Evolutionary conservation across 2,113 vertebrate species (phyloP).

Genomic region (Nothocercus julius): DNA sequence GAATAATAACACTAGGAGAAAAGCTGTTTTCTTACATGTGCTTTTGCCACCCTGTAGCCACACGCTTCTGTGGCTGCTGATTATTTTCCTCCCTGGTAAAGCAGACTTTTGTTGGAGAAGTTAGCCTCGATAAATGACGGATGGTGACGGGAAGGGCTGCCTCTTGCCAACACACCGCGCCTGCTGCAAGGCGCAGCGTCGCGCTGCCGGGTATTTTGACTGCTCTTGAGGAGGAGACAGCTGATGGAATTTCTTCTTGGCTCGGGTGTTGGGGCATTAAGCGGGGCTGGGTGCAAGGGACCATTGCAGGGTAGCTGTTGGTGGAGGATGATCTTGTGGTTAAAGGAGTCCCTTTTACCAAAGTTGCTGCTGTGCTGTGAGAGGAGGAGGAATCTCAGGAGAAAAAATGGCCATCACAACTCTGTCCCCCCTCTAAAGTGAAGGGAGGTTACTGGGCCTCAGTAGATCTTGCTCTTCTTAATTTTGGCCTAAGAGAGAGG

Average conservation of each 20-base stretch:
- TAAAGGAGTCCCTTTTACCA: neutral
- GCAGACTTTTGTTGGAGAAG: conserved; percentile 28
- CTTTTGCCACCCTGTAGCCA: neutral
- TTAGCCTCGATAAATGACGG: conserved; percentile 23
- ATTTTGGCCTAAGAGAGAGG: neutral
- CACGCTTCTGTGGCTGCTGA: neutral
- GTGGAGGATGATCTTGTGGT: neutral
- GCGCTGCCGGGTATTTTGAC: neutral
- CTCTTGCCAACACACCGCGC: neutral
- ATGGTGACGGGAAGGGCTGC: neutral
- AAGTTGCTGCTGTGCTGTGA: neutral
- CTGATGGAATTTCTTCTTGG: neutral
- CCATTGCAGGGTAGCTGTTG: conserved; percentile 2
- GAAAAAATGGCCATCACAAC: neutral
- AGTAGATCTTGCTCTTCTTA: neutral
- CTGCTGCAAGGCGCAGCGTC: neutral
- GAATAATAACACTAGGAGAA: neutral
- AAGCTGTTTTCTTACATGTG: neutral
- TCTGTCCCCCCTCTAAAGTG: neutral
- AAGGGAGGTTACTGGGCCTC: neutral
- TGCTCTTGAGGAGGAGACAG: neutral
- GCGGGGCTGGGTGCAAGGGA: neutral
- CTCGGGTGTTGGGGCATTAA: neutral
- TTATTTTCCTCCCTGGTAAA: conserved; percentile 5
- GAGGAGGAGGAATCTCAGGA: neutral